Conservation (phyloP, 2,888 invertebrate species). For the Pinctada fucata region DNA sequence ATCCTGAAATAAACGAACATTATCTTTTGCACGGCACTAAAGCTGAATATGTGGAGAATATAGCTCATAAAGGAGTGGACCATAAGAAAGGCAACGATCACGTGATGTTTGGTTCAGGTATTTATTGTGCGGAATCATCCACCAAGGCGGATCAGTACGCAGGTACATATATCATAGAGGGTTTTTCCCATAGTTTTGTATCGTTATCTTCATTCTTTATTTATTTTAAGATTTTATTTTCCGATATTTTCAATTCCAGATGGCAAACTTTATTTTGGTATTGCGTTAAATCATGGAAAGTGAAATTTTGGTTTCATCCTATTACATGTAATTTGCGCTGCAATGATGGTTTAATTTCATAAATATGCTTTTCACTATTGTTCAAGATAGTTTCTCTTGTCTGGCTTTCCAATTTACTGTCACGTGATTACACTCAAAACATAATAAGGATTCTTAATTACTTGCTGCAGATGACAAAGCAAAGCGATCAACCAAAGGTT, state of each 20-base stretch:
- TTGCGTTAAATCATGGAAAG: too few relatives aligned
- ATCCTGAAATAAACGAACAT: conserved; percentile 56
- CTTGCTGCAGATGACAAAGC: conserved; percentile 11
- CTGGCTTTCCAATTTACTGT: too few relatives aligned
- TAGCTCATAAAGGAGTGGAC: conserved; percentile 57
- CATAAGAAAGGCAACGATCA: conserved; percentile 43
- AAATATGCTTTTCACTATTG: too few relatives aligned
- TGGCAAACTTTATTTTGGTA: not conserved
- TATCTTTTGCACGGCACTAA: conserved; percentile 66
- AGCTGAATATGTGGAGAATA: conserved; percentile 44
- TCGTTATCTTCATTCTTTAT: not conserved
- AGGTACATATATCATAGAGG: conserved; percentile 37
- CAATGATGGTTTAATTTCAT: too few relatives aligned
- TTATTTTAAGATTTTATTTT: not conserved
- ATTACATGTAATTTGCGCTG: too few relatives aligned
- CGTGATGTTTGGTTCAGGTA: conserved; percentile 60
- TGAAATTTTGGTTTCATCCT: too few relatives aligned
- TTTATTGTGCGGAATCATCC: conserved; percentile 63
- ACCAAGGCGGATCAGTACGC: conserved; percentile 66
- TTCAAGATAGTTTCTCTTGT: too few relatives aligned
- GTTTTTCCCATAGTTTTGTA: not conserved
- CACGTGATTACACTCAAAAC: too few relatives aligned
- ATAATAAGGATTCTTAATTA: too few relatives aligned
- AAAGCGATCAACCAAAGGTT: not conserved
- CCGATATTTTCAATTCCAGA: not conserved